A percentile compares a stretch with the other conserved stretches of the same genome.
phyloP scores from a whole-genome alignment of 2,797 vertebrate species.

The Sebastes ruberrimus region DNA sequence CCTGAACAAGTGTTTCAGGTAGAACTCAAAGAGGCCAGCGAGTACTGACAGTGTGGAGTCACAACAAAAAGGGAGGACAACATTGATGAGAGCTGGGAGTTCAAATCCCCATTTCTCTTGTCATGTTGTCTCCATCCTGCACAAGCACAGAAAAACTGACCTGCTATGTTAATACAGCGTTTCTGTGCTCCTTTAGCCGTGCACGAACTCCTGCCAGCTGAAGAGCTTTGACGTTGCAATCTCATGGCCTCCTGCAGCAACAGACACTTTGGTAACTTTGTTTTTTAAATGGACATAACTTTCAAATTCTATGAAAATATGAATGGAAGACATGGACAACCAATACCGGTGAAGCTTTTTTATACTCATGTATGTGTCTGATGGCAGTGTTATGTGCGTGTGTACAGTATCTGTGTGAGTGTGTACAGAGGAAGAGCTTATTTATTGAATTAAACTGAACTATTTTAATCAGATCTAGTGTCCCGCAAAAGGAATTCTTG shows the following conservation, averaged over 20 bases:
- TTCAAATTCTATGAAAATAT: background rate
- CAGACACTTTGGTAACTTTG: background rate
- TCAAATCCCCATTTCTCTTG: background rate
- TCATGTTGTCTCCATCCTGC: background rate
- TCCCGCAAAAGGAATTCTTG: constrained; percentile 55
- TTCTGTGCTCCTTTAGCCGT: background rate
- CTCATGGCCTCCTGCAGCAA: background rate
- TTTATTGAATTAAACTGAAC: constrained; percentile 58
- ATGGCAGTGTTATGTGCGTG: background rate
- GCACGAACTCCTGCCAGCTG: background rate
- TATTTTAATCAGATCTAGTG: constrained; percentile 48
- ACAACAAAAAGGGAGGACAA: background rate
- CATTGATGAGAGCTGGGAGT: too few relatives aligned
- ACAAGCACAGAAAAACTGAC: background rate
- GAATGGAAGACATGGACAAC: constrained; percentile 18
- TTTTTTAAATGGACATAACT: background rate
- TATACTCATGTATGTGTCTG: background rate
- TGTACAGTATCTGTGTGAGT: background rate
- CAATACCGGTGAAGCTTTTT: background rate
- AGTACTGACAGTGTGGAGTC: constrained; percentile 79
- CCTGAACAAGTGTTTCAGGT: constrained; percentile 83
- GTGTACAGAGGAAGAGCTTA: constrained; percentile 9
- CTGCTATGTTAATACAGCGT: background rate
- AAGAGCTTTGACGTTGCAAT: background rate
- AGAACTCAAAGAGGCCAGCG: constrained; percentile 88